Conservation (phyloP, 2,113 vertebrate species). For the Megaptera novaeangliae region DNA sequence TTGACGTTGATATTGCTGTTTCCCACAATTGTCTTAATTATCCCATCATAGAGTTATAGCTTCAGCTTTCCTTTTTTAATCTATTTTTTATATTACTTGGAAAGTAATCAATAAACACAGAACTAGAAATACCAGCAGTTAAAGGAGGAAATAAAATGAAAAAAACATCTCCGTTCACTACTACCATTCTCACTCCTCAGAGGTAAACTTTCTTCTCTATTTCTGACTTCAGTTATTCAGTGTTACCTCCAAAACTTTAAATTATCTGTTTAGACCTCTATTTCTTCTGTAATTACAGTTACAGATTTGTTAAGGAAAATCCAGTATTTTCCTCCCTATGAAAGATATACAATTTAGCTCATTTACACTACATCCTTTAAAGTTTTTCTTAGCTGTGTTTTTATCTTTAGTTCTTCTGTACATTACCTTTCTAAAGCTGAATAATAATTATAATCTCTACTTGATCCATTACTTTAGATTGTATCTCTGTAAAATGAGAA, state of each 20-base stretch:
- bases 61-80: not conserved
- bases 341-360: not conserved
- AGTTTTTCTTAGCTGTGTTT: not conserved
- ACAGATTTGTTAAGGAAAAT: not conserved
- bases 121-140: not conserved
- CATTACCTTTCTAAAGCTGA: not conserved
- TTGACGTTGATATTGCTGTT: not conserved
- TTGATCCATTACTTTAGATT: not conserved
- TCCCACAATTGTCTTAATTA: not conserved
- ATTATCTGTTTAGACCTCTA: not conserved
- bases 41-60: not conserved
- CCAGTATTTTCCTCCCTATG: not conserved
- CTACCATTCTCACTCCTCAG: not conserved
- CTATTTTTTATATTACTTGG: not conserved
- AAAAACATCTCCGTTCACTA: not conserved
- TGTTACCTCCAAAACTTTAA: not conserved
- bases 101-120: not conserved
- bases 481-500: not conserved
- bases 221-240: not conserved
- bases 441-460: not conserved
- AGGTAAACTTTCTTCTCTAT: not conserved
- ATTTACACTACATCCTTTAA: not conserved
- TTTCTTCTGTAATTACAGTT: not conserved
- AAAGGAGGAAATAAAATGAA: not conserved
- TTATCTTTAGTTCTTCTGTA: not conserved